A percentile compares a stretch with the other conserved stretches of the same genome.
phyloP scores from a whole-genome alignment of 1,140 invertebrate species.

The Rhynchophorus ferrugineus region DNA sequence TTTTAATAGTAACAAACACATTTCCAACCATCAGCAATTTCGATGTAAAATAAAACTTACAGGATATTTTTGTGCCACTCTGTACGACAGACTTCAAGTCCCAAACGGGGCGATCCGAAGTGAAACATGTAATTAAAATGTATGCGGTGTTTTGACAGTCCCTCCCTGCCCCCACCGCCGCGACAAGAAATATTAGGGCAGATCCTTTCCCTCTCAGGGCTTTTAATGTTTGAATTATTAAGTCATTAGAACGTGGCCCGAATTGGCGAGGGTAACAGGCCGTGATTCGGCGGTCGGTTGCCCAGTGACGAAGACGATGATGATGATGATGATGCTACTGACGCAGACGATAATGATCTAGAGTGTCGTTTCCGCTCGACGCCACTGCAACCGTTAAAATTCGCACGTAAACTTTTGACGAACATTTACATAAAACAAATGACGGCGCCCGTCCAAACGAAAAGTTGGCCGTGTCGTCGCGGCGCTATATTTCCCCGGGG shows the following conservation, averaged over 20 bases:
- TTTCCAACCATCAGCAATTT: no score
- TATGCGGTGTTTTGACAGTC: constrained; percentile 36
- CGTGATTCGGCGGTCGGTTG: not conserved
- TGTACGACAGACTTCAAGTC: no score
- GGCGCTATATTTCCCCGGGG: constrained; percentile 39
- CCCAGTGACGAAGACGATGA: no score
- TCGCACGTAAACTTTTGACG: constrained; percentile 38
- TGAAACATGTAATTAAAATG: constrained; percentile 36
- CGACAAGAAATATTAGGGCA: constrained; percentile 21
- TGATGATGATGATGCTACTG: no score
- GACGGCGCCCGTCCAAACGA: constrained; percentile 41
- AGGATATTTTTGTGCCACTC: no score
- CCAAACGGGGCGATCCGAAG: no score
- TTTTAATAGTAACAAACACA: no score
- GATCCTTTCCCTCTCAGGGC: constrained; percentile 12
- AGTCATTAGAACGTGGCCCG: constrained; percentile 14
- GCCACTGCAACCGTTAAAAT: no score
- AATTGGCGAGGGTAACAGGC: not conserved
- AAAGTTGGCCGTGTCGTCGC: constrained; percentile 43
- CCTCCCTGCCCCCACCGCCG: constrained; percentile 21
- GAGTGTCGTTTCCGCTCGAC: no score
- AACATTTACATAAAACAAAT: constrained; percentile 38
- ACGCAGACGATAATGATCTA: no score
- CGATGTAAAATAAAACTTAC: no score
- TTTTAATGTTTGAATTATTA: constrained; percentile 22